Base-by-base conservation (phyloP, 2,888 invertebrate species). In the Ellobium chinense region DNA sequence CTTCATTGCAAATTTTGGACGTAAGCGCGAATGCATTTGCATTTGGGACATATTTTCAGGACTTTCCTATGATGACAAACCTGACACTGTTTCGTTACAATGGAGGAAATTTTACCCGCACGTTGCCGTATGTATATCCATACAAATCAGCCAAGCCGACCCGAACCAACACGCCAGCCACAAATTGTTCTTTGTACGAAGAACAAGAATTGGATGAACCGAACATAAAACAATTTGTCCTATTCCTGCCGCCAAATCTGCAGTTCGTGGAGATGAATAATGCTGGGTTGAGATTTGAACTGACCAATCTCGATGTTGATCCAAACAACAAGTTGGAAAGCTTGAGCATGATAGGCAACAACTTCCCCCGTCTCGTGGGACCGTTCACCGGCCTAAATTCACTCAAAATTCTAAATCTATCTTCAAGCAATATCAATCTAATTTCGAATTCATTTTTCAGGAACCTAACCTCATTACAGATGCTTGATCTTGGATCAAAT, bases 1-100 rank as follows among this genome's bases (percentile, higher is more conserved):
- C 70, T 58, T 65, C 73, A 21, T 75, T 83, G 2, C 65, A 34
- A 9, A 68, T 29, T 24, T 63, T 83, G 60, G 60, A 54, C n/a
- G 56, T 80, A 1, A 54, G 56, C 12, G 75, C 36, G 2, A 83
- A 83, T 27, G n/a, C 39, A 12, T 73, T 83, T 62, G 46, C 63
- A 1, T 78, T 83, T 65, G 82, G 80, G 1, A 69, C 46, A 0
- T 83, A 83, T 34, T 29, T 83, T n/a, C 24, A 65, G 21, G 70
- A 79, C 27, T 58, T 82, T 21, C 27, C 3, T 4, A 24, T 46
- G 2, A 70, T 82, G 62, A 46, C 7, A 12, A 70, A 29, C n/a
- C 24, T 82, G 62, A 70, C 24, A n/a, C 3, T 18, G 0, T 31
- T 69, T 21, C 31, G 29, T 58, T n/a, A 54, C 0, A 39, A 76